Conservation (phyloP, 2,113 vertebrate genomes). For the Carassius carassius region DNA sequence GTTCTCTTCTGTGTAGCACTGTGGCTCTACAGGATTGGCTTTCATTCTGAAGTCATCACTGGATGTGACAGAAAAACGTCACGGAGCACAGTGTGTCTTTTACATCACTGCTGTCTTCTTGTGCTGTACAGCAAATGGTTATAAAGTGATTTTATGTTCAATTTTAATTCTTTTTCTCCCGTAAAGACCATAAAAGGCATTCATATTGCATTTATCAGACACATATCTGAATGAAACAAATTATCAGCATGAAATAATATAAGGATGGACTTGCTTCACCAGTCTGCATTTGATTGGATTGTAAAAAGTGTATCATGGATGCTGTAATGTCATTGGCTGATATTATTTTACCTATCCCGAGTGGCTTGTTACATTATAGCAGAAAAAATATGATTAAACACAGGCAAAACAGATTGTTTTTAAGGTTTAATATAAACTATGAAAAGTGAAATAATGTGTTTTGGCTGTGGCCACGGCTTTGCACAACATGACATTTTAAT, state of each 20-base stretch:
- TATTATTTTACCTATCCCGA: not conserved
- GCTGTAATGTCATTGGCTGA: not conserved
- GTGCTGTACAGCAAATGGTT: not conserved
- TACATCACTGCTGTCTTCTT: not conserved
- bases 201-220: not conserved
- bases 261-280: not conserved
- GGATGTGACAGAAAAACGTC: not conserved
- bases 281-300: not conserved
- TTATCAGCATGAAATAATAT: not conserved
- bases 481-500: too few species aligned
- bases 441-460: not conserved
- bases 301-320: not conserved
- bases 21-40: not conserved
- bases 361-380: not conserved
- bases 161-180: not conserved
- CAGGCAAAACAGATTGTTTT: not conserved
- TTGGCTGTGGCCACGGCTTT: too few species aligned
- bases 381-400: not conserved
- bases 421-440: not conserved
- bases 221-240: not conserved
- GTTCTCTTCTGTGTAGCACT: not conserved
- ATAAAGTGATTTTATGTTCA: not conserved
- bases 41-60: slow-evolving; percentile 1
- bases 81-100: not conserved
- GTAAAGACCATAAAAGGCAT: not conserved